A percentile compares a stretch with the other conserved stretches of the same genome.
phyloP scores from a whole-genome alignment of 1,140 invertebrate genomes.

The Drosophila sucinea region DNA sequence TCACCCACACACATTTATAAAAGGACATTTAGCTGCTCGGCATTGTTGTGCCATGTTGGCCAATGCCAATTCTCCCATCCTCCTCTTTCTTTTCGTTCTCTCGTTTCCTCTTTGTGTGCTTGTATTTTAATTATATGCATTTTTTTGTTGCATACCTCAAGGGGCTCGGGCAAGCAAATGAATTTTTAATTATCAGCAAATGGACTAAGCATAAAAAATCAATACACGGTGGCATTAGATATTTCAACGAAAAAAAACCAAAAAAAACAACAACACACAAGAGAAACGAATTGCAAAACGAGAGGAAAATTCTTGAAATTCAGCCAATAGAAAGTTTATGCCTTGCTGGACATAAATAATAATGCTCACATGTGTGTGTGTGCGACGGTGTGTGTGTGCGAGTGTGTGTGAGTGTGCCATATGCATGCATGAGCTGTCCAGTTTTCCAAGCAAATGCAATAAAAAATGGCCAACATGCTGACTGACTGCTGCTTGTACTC shows the following conservation, averaged over 20 bases:
- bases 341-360: conserved; percentile 52
- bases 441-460: conserved; percentile 25
- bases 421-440: conserved; percentile 38
- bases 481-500: background rate
- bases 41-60: conserved; percentile 31
- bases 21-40: conserved; percentile 35
- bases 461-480: conserved; percentile 35
- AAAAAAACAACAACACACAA: conserved; percentile 19
- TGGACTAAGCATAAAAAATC: conserved; percentile 60
- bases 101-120: conserved; percentile 18
- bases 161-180: conserved; percentile 55
- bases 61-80: conserved; percentile 9
- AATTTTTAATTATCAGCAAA: conserved; percentile 76
- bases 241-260: conserved; percentile 1
- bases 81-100: conserved; percentile 11
- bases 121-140: conserved; percentile 79
- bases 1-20: conserved; percentile 8
- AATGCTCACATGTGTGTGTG: conserved; percentile 25
- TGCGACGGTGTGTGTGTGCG: background rate
- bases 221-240: conserved; percentile 38
- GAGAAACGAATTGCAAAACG: conserved; percentile 6
- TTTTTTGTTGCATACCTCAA: conserved; percentile 70
- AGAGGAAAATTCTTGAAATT: conserved; percentile 19
- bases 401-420: conserved; percentile 7
- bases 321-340: conserved; percentile 39